Percentiles rank a stretch among this genome's conserved stretches.
Conservation (phyloP, 2,888 invertebrate genomes). For the Xanthia icteritia region DNA sequence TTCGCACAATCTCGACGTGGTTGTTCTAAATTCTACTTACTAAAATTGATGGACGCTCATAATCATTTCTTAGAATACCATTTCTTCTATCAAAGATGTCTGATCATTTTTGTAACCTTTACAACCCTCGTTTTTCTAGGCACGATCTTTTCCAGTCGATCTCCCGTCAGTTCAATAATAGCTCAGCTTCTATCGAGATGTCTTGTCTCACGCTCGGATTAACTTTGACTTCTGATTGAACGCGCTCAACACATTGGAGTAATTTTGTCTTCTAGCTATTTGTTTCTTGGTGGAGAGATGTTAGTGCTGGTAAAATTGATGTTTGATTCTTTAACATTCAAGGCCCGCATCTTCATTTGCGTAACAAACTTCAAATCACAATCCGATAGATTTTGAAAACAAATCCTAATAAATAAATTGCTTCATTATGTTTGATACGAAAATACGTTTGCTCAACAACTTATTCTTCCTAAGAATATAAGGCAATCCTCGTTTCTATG, state of each 20-base stretch:
- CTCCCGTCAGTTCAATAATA: background rate
- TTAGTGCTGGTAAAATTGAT: background rate
- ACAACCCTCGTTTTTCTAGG: rapidly evolving
- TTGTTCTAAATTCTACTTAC: background rate
- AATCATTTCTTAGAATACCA: background rate
- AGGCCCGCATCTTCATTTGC: too few species aligned
- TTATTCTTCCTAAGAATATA: too few species aligned
- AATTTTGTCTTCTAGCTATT: background rate
- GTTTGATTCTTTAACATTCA: too few species aligned
- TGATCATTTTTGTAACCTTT: too few species aligned
- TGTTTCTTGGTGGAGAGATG: background rate
- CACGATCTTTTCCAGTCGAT: background rate
- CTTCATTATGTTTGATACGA: too few species aligned
- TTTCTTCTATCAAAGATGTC: background rate
- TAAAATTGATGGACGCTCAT: background rate
- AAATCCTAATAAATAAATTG: too few species aligned
- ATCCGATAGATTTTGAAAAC: too few species aligned
- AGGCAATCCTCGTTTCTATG: too few species aligned
- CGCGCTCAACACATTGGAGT: background rate
- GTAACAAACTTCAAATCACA: too few species aligned
- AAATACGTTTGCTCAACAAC: too few species aligned
- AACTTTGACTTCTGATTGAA: background rate
- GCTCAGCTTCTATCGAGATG: background rate
- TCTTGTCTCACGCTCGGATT: background rate
- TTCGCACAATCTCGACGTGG: background rate